Percentiles rank a stretch among this genome's conserved stretches.
Conservation (phyloP, 2,113 vertebrate genomes). For the Leucoraja erinaceus region DNA sequence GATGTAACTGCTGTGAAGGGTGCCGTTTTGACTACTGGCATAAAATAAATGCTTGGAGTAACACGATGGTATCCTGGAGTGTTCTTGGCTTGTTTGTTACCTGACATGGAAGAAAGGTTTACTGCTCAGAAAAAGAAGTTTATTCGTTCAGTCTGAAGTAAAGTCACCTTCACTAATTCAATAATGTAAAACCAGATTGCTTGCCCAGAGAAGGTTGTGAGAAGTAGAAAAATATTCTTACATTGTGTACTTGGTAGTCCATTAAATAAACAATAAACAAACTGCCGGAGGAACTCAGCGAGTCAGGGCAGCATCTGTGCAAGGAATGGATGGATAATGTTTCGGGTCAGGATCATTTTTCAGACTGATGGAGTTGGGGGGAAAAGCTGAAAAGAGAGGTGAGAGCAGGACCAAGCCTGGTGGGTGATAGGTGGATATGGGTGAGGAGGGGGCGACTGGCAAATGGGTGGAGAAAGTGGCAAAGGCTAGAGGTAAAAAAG, state of each 20-base stretch:
- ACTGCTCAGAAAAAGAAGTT: neutral
- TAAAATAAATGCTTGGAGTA: neutral
- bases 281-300: too few species aligned
- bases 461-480: too few species aligned
- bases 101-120: constrained; percentile 7
- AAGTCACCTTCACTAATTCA: neutral
- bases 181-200: neutral
- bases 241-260: neutral
- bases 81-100: neutral
- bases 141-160: neutral
- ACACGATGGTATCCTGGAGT: neutral
- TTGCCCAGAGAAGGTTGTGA: neutral
- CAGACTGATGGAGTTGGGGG: too few species aligned
- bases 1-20: constrained; percentile 1
- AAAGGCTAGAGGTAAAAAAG: too few species aligned
- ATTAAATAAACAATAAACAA: neutral
- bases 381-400: too few species aligned
- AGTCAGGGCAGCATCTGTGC: too few species aligned
- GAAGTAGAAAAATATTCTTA: neutral
- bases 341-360: too few species aligned
- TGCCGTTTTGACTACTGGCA: neutral
- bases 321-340: too few species aligned
- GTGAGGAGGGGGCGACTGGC: too few species aligned
- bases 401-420: too few species aligned
- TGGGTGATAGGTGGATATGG: too few species aligned